These are phyloP conservation scores for Aphis gossypii DNA, from an alignment of 1,140 invertebrate species.

Conservation along the genomic window DNA sequence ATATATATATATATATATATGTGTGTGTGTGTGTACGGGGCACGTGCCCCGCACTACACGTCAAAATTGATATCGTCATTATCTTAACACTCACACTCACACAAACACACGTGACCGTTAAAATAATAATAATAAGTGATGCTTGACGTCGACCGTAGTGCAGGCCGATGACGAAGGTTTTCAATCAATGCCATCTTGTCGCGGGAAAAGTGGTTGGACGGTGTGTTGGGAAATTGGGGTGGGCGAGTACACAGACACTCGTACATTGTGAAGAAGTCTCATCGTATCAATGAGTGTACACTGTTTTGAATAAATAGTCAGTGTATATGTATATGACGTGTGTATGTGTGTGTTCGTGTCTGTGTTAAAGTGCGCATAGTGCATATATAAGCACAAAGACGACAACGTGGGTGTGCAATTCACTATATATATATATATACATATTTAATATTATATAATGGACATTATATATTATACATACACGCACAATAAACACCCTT, in stretches of 20 bases:
- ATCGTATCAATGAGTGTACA: background rate
- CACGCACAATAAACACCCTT: background rate
- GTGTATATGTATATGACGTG: background rate
- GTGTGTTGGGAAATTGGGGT: background rate
- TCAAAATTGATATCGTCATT: constrained; percentile 32
- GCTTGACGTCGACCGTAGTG: background rate
- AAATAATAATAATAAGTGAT: background rate
- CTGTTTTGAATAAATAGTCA: background rate
- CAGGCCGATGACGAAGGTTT: background rate
- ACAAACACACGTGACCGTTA: background rate
- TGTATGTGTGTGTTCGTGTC: background rate
- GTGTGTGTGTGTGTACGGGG: too few relatives aligned
- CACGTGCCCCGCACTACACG: background rate
- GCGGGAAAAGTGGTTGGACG: background rate
- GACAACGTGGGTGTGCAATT: background rate
- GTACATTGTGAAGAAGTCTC: background rate
- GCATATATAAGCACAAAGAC: background rate
- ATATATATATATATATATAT: too few relatives aligned
- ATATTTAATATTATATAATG: background rate
- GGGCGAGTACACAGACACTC: background rate
- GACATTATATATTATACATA: background rate
- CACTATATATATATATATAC: background rate
- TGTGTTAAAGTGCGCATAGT: background rate
- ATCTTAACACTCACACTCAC: background rate
- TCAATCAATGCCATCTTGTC: constrained; percentile 1